These are phyloP conservation scores for Eutrigla gurnardus DNA, from an alignment of 2,797 vertebrate genomes.

Conservation along the genomic window DNA sequence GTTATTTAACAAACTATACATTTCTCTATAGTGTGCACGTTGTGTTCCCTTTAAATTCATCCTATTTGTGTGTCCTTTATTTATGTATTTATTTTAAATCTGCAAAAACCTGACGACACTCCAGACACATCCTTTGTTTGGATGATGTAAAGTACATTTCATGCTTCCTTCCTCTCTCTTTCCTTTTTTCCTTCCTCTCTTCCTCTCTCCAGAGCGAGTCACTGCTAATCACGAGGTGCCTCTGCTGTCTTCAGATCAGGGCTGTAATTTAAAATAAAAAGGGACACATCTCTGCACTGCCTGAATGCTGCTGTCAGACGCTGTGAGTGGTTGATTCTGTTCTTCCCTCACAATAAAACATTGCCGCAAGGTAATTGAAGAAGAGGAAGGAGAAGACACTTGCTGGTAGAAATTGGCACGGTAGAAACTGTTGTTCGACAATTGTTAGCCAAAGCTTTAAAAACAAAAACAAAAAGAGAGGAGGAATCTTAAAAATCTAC, in stretches of 20 bases:
- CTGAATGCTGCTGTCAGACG: constrained; percentile 65
- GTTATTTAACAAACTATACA: constrained; percentile 45
- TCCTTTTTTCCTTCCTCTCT: constrained; percentile 23
- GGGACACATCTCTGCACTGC: constrained; percentile 50
- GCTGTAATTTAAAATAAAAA: constrained; percentile 67
- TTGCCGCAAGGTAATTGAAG: constrained; percentile 83
- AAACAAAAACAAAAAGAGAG: constrained; percentile 13
- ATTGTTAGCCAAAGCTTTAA: constrained; percentile 56
- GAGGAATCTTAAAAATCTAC: constrained; percentile 43
- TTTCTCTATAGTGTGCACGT: constrained; percentile 56
- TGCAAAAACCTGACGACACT: constrained; percentile 37
- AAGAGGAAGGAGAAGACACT: constrained; percentile 88
- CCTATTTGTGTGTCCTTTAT: constrained; percentile 42
- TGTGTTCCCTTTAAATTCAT: constrained; percentile 64
- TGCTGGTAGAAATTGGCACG: constrained; percentile 94
- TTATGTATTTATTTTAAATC: constrained; percentile 10
- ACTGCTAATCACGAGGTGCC: constrained; percentile 69
- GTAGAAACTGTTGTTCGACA: constrained; percentile 70
- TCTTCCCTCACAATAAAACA: constrained; percentile 78
- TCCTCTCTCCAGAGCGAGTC: constrained; percentile 31
- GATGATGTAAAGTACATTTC: constrained; percentile 66
- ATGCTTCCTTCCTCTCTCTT: constrained; percentile 55
- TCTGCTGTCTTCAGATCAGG: constrained; percentile 38
- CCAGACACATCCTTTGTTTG: constrained; percentile 53
- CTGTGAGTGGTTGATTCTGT: constrained; percentile 50